Conservation (phyloP, 2,113 vertebrate genomes). For the Psittacula cyanocephala region DNA sequence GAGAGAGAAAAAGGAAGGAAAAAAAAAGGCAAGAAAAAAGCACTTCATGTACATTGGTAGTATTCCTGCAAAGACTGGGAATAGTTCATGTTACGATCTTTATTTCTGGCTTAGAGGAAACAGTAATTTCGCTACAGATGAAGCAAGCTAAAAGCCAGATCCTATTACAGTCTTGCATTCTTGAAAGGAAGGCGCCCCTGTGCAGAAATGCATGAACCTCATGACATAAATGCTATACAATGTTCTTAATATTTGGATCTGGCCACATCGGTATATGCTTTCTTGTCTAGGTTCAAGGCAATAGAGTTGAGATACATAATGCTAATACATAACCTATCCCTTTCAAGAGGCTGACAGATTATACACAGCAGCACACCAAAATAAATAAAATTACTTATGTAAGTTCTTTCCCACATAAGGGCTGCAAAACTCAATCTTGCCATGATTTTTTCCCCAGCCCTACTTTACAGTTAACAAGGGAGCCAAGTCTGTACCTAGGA, state of each 20-base stretch:
- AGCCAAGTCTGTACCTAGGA: slow-evolving; percentile 19
- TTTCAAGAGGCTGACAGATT: neutral
- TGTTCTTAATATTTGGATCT: neutral
- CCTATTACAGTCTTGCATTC: neutral
- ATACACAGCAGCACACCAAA: neutral
- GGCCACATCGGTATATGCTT: neutral
- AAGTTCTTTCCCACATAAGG: neutral
- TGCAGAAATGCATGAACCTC: neutral
- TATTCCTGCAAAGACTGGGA: neutral
- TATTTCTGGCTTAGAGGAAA: slow-evolving; percentile 19
- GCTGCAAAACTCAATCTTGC: neutral
- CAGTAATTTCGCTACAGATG: slow-evolving; percentile 23
- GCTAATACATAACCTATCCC: neutral
- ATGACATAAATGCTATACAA: neutral
- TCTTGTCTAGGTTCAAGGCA: neutral
- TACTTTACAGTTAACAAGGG: neutral
- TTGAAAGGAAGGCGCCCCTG: neutral
- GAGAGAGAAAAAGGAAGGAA: neutral
- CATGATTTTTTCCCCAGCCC: neutral
- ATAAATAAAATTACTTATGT: neutral
- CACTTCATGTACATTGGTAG: neutral
- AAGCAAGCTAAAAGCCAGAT: neutral
- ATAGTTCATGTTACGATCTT: slow-evolving; percentile 17
- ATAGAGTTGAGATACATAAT: neutral
- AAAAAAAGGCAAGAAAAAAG: neutral